Conservation (phyloP, 2,888 invertebrate species). For the Apantesis nais region DNA sequence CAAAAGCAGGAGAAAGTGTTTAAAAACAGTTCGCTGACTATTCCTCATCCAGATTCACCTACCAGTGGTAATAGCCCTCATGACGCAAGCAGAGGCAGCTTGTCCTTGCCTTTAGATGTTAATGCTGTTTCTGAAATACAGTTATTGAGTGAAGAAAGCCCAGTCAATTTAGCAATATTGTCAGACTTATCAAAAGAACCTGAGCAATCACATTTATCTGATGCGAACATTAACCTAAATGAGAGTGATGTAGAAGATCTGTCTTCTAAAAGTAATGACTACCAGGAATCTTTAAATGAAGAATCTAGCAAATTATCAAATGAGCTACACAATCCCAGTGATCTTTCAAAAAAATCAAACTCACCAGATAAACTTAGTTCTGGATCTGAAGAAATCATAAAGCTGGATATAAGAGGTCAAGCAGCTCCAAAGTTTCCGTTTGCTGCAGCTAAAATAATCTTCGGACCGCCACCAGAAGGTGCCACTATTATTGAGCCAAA, state of each 20-base stretch:
- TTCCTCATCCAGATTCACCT: slow-evolving; percentile 55
- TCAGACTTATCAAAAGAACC: slow-evolving; percentile 70
- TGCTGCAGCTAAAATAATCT: slow-evolving; percentile 74
- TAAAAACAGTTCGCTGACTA: slow-evolving; percentile 58
- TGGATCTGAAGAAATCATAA: slow-evolving; percentile 80
- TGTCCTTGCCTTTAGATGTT: slow-evolving; percentile 70
- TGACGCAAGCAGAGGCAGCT: slow-evolving; percentile 64
- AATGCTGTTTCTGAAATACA: slow-evolving; percentile 66
- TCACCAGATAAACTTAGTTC: slow-evolving; percentile 62
- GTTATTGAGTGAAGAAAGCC: slow-evolving; percentile 77
- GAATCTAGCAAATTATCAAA: slow-evolving; percentile 58
- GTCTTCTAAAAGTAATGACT: slow-evolving; percentile 68
- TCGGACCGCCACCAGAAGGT: slow-evolving; percentile 78
- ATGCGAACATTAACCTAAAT: slow-evolving; percentile 39
- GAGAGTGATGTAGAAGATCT: slow-evolving; percentile 52
- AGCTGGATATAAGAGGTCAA: slow-evolving; percentile 79
- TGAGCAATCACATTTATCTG: slow-evolving; percentile 34
- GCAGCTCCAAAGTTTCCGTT: slow-evolving; percentile 70
- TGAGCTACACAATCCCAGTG: slow-evolving; percentile 49
- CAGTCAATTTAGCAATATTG: slow-evolving; percentile 68
- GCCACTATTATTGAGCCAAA: slow-evolving; percentile 63
- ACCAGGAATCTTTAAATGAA: slow-evolving; percentile 74
- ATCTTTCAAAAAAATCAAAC: slow-evolving; percentile 51
- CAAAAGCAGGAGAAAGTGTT: slow-evolving; percentile 53
- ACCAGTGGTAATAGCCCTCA: slow-evolving; percentile 60